Base-by-base conservation (phyloP, 2,888 invertebrate species). In the Cyclophora punctaria region DNA sequence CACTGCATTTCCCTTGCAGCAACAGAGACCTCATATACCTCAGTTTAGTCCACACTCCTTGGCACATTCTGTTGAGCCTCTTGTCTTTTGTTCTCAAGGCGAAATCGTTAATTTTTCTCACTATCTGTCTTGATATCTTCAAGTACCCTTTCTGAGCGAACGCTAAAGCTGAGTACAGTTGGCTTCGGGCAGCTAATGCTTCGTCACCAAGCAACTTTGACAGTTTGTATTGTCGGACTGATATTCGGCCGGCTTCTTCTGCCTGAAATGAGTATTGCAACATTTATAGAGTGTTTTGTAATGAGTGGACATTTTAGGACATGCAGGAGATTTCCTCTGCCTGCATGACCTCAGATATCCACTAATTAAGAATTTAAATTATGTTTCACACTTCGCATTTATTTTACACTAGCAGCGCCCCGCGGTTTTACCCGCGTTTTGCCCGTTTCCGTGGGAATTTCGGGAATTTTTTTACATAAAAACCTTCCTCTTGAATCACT, bases 161-260 rank as follows among this genome's bases (percentile, higher is more conserved):
- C 63, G 98, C 97, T 50, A 98, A 90, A 41, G 97, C 95, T 49
- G 93, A 92, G 77, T 96, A 99, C 0, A 99, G 89, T 64, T 92
- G 92, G 75, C 98, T 98, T 51, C 97, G 90, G 0, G 95, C 92
- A 42, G 94, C 92, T 47, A 96, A 82, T 41, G 92, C 90, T 0
- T 96, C 95, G 81, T 98, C 97, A 0, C 95, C 95, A 43, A 97
- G 86, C 67, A 93, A 90, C 55, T 93, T 71, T 0, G 98, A 97
- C 35, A 98, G 85, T 68, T 90, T 90, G 56, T 98, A 90, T 75
- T 99, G 98, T 56, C 93, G 90, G 20, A 93, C 48, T 6, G 98
- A 97, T 76, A 98, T 97, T 72, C 92, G 92, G 0, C 96, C 97
- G 37, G 98, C 98, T 67, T 93, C 93, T 68, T 94, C 90, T 7